Conservation (phyloP, 2,113 vertebrate species). For the Cyrtonyx montezumae region DNA sequence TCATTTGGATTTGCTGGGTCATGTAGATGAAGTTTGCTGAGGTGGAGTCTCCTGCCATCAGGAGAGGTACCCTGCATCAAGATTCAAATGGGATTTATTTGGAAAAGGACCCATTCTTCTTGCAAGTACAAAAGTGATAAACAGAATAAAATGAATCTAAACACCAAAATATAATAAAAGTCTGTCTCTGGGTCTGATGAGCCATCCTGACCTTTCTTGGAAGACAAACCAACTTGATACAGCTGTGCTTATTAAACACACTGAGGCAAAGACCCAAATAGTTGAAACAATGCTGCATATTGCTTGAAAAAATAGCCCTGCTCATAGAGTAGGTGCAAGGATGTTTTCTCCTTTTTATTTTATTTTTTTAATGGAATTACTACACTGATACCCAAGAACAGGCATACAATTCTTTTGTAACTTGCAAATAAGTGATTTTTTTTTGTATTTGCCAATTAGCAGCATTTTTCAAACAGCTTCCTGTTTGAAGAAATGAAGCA, state of each 20-base stretch:
- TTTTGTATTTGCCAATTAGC: not conserved
- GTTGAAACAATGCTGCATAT: conserved; percentile 11
- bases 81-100: not conserved
- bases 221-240: conserved; percentile 45
- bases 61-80: not conserved
- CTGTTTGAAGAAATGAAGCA: conserved; percentile 23
- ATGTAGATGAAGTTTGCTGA: not conserved
- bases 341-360: not conserved
- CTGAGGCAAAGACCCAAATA: conserved; percentile 28
- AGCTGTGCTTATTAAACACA: conserved; percentile 65
- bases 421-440: not conserved
- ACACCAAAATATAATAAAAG: conserved; percentile 60
- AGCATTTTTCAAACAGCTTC: not conserved
- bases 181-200: conserved; percentile 47
- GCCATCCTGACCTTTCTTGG: conserved; percentile 52
- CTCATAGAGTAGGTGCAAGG: not conserved
- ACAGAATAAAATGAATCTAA: conserved; percentile 69
- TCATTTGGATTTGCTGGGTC: fast-evolving
- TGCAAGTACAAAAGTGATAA: conserved; percentile 62
- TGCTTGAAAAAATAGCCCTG: not conserved
- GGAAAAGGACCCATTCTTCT: not conserved
- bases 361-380: not conserved
- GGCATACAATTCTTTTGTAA: not conserved
- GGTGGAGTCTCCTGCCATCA: not conserved
- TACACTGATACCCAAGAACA: not conserved